phyloP scores from a whole-genome alignment of 1,140 invertebrate species.

The Reticulitermes speratus region DNA sequence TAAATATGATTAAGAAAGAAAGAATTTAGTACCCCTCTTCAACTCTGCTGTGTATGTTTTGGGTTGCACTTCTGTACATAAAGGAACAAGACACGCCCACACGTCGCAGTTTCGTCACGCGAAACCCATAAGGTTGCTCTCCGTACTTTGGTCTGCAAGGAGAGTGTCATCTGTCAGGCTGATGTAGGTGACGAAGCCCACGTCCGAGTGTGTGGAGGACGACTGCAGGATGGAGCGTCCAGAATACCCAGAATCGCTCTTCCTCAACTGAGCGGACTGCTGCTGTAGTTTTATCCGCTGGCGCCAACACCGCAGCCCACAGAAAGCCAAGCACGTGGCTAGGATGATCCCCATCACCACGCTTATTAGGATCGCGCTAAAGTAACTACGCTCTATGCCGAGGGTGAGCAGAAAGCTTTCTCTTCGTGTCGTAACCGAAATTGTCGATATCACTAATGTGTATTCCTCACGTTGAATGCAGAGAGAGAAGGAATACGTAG shows the following conservation, averaged over 20 bases:
- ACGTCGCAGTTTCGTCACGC: background rate
- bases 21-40: too few species aligned
- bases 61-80: background rate
- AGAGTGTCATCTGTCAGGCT: slow-evolving; percentile 32
- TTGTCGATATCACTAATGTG: slow-evolving; percentile 35
- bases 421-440: slow-evolving; percentile 35
- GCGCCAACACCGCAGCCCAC: slow-evolving; percentile 30
- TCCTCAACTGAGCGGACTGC: slow-evolving; percentile 3
- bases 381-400: slow-evolving; percentile 37
- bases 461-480: slow-evolving; percentile 36
- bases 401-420: slow-evolving; percentile 36
- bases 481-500: slow-evolving; percentile 36
- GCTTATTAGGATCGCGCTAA: slow-evolving; percentile 29
- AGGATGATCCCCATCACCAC: slow-evolving; percentile 28
- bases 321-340: slow-evolving; percentile 29
- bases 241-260: slow-evolving; percentile 31
- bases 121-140: slow-evolving; percentile 33
- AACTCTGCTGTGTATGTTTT: too few species aligned
- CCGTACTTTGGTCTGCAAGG: slow-evolving; percentile 31
- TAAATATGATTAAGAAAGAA: too few species aligned
- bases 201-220: slow-evolving; percentile 35
- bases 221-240: slow-evolving; percentile 31
- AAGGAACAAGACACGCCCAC: background rate
- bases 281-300: slow-evolving; percentile 26
- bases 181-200: slow-evolving; percentile 36